Conservation (phyloP, 2,113 vertebrate species). For the Falcunculus frontatus region DNA sequence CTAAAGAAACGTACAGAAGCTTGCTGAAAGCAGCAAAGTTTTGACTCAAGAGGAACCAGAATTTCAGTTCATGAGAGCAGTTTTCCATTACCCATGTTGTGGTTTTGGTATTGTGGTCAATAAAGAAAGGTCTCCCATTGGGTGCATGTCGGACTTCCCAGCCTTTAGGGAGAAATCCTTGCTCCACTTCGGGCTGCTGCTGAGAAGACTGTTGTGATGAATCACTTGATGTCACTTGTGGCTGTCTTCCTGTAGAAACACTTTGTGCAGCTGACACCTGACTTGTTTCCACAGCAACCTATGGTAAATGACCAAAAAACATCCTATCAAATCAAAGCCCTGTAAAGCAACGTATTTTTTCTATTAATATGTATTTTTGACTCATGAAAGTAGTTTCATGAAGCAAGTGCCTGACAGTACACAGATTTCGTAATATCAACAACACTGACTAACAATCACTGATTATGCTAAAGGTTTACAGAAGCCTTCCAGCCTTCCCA, state of each 20-base stretch:
- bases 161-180: conserved; percentile 81
- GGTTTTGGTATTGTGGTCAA: conserved; percentile 92
- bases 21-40: background rate
- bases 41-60: background rate
- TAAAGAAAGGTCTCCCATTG: conserved; percentile 91
- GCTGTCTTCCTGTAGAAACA: conserved; percentile 38
- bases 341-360: background rate
- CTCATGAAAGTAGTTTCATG: background rate
- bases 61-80: background rate
- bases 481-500: background rate
- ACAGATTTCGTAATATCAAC: background rate
- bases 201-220: conserved; percentile 65
- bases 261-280: conserved; percentile 53
- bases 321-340: background rate
- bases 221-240: conserved; percentile 43
- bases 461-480: background rate
- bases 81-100: conserved; percentile 86
- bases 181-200: conserved; percentile 67
- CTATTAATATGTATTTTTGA: background rate
- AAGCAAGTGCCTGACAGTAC: background rate
- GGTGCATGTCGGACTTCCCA: conserved; percentile 92
- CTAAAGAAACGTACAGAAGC: background rate
- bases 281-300: conserved; percentile 72
- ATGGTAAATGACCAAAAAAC: background rate
- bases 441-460: background rate